A percentile compares a stretch with the other conserved stretches of the same genome.
Conservation (phyloP, 2,113 vertebrate species). For the Choloepus hoffmanni region DNA sequence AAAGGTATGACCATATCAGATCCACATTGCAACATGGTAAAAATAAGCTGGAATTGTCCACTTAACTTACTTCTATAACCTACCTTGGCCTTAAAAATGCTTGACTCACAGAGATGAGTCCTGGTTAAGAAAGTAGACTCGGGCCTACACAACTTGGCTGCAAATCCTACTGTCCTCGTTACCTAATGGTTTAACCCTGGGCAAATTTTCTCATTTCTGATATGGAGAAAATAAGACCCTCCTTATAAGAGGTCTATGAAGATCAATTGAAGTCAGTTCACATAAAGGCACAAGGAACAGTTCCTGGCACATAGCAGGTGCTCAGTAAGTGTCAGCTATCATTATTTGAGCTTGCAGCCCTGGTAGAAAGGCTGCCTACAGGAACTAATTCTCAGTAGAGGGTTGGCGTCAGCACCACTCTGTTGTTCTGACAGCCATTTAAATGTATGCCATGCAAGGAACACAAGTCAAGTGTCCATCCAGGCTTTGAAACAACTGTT, state of each 20-base stretch:
- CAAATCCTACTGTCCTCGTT: neutral
- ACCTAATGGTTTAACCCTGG: neutral
- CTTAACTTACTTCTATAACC: neutral
- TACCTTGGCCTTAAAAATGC: neutral
- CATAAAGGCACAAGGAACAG: neutral
- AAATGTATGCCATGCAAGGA: neutral
- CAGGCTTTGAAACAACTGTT: neutral
- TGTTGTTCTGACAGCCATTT: neutral
- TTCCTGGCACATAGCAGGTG: neutral
- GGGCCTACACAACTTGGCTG: rapidly evolving
- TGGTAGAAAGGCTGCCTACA: neutral
- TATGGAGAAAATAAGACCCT: neutral
- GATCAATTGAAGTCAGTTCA: neutral
- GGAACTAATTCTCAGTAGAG: neutral
- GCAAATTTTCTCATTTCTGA: neutral
- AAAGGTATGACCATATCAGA: neutral
- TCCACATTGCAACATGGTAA: neutral
- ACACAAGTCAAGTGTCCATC: neutral
- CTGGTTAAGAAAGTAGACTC: neutral
- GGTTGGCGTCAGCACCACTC: neutral
- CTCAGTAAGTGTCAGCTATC: neutral
- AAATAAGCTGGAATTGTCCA: neutral
- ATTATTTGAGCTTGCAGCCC: neutral
- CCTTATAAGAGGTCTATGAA: neutral
- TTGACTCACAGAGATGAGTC: neutral